A percentile compares a stretch with the other conserved stretches of the same genome.
These are phyloP conservation scores for Dasysyrphus tricinctus DNA, from an alignment of 2,888 invertebrate species.

Conservation along the genomic window DNA sequence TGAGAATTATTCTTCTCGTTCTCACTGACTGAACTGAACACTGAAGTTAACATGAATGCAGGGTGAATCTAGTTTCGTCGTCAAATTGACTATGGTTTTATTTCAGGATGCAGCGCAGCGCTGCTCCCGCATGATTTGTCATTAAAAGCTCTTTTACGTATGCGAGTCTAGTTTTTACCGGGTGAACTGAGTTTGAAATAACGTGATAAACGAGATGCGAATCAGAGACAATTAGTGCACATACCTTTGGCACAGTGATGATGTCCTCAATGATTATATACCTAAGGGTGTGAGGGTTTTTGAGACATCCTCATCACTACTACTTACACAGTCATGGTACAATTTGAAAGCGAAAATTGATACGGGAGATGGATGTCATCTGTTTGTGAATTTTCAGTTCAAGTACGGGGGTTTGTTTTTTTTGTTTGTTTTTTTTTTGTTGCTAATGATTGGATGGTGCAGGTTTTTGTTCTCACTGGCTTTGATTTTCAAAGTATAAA, in stretches of 20 bases:
- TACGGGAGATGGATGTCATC: conserved; percentile 3
- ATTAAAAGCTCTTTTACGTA: not conserved
- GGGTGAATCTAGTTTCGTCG: not conserved
- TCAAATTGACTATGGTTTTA: not conserved
- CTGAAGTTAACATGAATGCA: too few relatives aligned
- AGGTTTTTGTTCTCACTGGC: not conserved
- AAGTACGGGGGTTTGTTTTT: not conserved
- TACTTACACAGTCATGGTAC: not conserved
- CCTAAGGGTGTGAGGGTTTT: not conserved
- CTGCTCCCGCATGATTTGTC: conserved; percentile 9
- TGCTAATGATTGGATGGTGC: not conserved
- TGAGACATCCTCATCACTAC: not conserved
- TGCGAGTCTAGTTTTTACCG: not conserved
- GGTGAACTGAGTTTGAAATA: conserved; percentile 46
- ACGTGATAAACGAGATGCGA: conserved; percentile 42
- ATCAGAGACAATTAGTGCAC: conserved; percentile 39
- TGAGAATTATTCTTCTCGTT: too few relatives aligned
- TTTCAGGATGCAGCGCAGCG: not conserved
- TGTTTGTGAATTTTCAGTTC: not conserved
- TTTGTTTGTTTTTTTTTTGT: not conserved
- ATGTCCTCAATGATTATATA: conserved; percentile 24
- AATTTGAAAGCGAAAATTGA: not conserved
- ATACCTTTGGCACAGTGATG: not conserved
- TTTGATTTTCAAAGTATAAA: not conserved
- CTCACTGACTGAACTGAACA: too few relatives aligned